A percentile compares a stretch with the other conserved stretches of the same genome.
phyloP scores from a whole-genome alignment of 2,113 vertebrate species.

The Lagopus leucura region DNA sequence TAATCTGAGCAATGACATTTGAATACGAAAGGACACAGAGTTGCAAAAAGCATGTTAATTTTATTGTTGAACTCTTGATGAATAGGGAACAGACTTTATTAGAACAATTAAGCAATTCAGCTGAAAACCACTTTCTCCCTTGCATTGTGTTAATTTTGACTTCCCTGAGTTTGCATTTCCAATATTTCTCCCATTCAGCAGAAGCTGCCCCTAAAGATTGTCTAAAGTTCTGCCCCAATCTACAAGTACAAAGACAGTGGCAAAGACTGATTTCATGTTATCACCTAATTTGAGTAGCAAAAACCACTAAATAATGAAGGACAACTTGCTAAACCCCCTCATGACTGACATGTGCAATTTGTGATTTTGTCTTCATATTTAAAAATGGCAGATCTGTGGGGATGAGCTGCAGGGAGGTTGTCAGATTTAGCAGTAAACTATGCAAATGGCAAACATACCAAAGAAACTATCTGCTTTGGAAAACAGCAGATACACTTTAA shows the following conservation, averaged over 20 bases:
- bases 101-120: not conserved
- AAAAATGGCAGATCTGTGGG: not conserved
- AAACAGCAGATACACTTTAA: not conserved
- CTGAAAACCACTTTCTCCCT: not conserved
- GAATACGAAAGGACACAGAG: not conserved
- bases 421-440: not conserved
- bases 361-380: not conserved
- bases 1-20: not conserved
- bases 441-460: not conserved
- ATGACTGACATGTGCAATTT: not conserved
- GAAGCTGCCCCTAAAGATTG: not conserved
- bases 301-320: not conserved
- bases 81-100: not conserved
- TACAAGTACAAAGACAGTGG: not conserved
- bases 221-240: not conserved
- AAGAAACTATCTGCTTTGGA: not conserved
- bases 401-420: not conserved
- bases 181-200: not conserved
- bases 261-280: not conserved
- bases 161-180: not conserved
- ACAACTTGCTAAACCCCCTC: not conserved
- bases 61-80: not conserved
- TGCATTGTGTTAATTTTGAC: not conserved
- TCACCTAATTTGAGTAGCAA: not conserved
- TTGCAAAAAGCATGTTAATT: not conserved